These are phyloP conservation scores for Elanus axillaris DNA, from an alignment of 2,113 vertebrate species.

Conservation along the genomic window DNA sequence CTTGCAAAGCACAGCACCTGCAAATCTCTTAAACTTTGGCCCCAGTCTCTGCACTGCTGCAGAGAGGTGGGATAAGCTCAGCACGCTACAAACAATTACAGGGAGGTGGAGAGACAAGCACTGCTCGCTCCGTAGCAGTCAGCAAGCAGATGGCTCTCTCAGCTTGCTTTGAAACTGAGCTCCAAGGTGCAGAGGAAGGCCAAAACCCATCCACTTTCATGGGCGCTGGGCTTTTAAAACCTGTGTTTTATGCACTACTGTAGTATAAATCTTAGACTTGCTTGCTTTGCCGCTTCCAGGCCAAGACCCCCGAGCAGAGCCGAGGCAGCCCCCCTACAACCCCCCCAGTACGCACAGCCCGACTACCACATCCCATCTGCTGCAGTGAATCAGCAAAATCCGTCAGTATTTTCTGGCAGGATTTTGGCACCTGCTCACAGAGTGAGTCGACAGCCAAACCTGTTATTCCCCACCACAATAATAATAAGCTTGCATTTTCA, in stretches of 20 bases:
- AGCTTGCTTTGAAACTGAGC: conserved; percentile 13
- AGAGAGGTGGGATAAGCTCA: background rate
- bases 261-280: background rate
- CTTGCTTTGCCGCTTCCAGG: background rate
- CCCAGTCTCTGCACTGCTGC: background rate
- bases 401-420: conserved; percentile 38
- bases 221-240: background rate
- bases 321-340: background rate
- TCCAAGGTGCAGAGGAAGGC: background rate
- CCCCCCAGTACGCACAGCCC: background rate
- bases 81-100: background rate
- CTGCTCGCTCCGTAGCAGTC: background rate
- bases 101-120: background rate
- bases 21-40: background rate
- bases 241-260: background rate
- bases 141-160: conserved; percentile 54
- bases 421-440: conserved; percentile 49
- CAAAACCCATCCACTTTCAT: background rate
- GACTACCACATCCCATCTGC: background rate
- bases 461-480: conserved; percentile 41
- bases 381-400: conserved; percentile 47
- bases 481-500: conserved; percentile 38
- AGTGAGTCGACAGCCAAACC: conserved; percentile 30
- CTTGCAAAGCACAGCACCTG: background rate
- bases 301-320: background rate